phyloP scores from a whole-genome alignment of 2,888 invertebrate species.

The Diaphora mendica region DNA sequence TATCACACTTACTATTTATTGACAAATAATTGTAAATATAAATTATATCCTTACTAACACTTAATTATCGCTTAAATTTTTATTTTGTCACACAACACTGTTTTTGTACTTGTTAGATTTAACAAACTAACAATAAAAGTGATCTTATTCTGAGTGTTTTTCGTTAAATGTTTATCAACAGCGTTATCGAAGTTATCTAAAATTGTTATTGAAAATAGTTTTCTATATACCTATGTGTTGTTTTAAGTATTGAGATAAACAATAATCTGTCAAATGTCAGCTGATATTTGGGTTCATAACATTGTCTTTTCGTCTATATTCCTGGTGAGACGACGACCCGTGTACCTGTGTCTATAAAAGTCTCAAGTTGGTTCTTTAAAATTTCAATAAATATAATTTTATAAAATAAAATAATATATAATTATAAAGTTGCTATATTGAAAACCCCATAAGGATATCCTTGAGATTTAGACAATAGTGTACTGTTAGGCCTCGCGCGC shows the following conservation, averaged over 20 bases:
- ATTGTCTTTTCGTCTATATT: background rate
- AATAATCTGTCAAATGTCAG: background rate
- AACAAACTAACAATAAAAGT: background rate
- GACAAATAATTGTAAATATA: background rate
- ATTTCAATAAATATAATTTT: too few relatives aligned
- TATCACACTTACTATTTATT: background rate
- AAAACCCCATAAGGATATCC: background rate
- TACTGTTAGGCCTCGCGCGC: background rate
- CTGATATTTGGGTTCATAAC: background rate
- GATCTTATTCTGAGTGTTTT: conserved; percentile 2
- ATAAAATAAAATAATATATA: background rate
- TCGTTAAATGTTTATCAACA: background rate
- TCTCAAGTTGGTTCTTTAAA: background rate
- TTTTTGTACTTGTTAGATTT: background rate
- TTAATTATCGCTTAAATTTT: background rate
- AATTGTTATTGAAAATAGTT: background rate
- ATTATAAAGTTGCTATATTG: background rate
- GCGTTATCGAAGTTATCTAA: conserved; percentile 4
- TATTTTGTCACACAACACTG: background rate
- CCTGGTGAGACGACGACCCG: background rate
- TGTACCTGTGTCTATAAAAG: background rate
- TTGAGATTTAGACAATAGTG: background rate
- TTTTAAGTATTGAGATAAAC: background rate
- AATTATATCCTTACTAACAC: background rate
- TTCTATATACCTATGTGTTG: background rate